Conservation (phyloP, 2,113 vertebrate species). For the Podarcis raffonei region DNA sequence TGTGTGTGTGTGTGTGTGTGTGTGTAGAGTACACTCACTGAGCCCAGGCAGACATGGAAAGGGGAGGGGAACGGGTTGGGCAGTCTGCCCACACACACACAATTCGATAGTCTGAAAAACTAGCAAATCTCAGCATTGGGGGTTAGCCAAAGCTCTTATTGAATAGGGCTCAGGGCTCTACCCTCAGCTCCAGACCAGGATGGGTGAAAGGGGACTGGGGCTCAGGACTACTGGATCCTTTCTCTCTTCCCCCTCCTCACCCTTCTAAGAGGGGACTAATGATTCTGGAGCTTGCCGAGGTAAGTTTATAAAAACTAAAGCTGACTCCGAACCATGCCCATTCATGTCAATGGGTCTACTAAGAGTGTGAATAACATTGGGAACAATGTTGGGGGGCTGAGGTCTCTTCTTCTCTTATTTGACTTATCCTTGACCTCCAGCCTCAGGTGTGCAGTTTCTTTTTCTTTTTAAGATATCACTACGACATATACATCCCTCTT, state of each 20-base stretch:
- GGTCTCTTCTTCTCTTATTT: not conserved
- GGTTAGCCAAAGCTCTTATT: not conserved
- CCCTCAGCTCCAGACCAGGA: not conserved
- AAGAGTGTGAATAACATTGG: too few relatives aligned
- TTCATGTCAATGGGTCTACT: too few relatives aligned
- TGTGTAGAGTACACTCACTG: not conserved
- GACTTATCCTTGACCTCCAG: not conserved
- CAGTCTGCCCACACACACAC: not conserved
- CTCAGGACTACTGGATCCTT: not conserved
- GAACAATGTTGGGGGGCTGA: not conserved
- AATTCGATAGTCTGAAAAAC: not conserved
- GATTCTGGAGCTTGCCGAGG: not conserved
- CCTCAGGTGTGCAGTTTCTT: too few relatives aligned
- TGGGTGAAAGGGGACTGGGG: not conserved
- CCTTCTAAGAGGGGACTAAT: not conserved
- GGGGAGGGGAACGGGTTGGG: not conserved
- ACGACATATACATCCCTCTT: too few relatives aligned
- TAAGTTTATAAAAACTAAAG: too few relatives aligned
- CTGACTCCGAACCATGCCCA: too few relatives aligned
- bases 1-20: not conserved
- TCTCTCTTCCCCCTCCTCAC: too few relatives aligned
- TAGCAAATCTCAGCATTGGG: constrained; percentile 6
- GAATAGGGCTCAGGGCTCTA: not conserved
- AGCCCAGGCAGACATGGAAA: not conserved
- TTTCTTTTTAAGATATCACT: too few relatives aligned